Evolutionary conservation across 2,888 invertebrate genomes (phyloP).

Genomic region (Psylliodes chrysocephalus): DNA sequence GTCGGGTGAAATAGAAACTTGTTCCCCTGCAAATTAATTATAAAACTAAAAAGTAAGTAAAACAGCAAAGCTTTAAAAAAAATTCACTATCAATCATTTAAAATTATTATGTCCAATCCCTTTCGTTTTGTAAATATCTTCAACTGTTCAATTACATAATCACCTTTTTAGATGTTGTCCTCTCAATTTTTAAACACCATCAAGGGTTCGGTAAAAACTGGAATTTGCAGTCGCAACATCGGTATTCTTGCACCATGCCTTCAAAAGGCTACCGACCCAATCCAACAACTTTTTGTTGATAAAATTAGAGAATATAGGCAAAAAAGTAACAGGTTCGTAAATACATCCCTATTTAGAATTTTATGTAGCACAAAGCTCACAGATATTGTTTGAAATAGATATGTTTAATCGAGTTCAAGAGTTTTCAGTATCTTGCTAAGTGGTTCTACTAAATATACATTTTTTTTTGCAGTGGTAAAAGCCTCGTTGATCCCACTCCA

Average conservation of each 20-base stretch:
- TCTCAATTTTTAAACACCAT: slow-evolving; percentile 56
- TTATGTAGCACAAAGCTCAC: neutral
- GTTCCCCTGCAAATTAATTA: slow-evolving; percentile 1
- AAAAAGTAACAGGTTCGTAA: slow-evolving; percentile 83
- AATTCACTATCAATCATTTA: neutral
- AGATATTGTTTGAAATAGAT: neutral
- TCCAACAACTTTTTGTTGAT: slow-evolving; percentile 92
- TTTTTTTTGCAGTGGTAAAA: slow-evolving; percentile 74
- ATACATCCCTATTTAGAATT: slow-evolving; percentile 16
- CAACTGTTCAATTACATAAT: slow-evolving; percentile 20
- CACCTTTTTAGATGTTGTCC: slow-evolving; percentile 58
- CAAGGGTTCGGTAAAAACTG: slow-evolving; percentile 54
- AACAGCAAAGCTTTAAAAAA: neutral
- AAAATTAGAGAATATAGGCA: slow-evolving; percentile 91
- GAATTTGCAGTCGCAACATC: slow-evolving; percentile 72
- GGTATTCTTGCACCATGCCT: slow-evolving; percentile 76
- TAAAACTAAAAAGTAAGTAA: neutral
- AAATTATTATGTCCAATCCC: neutral
- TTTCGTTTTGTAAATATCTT: neutral
- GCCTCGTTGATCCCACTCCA: slow-evolving; percentile 84
- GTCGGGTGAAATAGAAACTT: neutral
- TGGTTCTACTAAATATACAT: neutral
- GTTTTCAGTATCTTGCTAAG: neutral
- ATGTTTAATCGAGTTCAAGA: slow-evolving; percentile 7
- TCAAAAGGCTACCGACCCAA: slow-evolving; percentile 84